phyloP scores from a whole-genome alignment of 2,888 invertebrate species.

The Scaptodrosophila latifasciaeformis region DNA sequence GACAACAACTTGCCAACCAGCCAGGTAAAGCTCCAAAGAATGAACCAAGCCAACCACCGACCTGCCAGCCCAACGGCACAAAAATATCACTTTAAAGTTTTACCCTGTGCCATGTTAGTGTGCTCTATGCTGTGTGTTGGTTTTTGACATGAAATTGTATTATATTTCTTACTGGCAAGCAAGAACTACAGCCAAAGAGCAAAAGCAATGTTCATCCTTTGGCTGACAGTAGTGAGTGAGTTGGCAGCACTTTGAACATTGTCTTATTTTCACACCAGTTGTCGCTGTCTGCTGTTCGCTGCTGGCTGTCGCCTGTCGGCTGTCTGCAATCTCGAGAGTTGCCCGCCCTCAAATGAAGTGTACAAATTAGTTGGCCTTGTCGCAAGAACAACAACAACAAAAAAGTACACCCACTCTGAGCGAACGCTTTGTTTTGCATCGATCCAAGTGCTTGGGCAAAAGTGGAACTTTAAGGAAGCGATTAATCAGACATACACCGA shows the following conservation, averaged over 20 bases:
- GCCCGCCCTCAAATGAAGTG: constrained; percentile 44
- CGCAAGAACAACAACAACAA: constrained; percentile 27
- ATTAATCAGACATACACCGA: constrained; percentile 59
- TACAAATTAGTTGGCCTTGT: constrained; percentile 66
- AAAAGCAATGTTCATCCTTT: constrained; percentile 1
- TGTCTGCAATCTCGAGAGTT: background rate
- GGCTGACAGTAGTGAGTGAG: constrained; percentile 23
- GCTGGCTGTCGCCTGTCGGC: background rate
- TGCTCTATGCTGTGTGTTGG: constrained; percentile 66
- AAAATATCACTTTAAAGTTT: constrained; percentile 68
- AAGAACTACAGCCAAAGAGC: constrained; percentile 2
- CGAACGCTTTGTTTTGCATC: constrained; percentile 56
- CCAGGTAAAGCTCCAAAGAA: constrained; percentile 46
- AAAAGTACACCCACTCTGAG: constrained; percentile 37
- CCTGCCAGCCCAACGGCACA: constrained; percentile 48
- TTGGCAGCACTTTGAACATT: constrained; percentile 48
- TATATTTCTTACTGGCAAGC: constrained; percentile 53
- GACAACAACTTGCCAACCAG: constrained; percentile 20
- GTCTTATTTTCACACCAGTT: constrained; percentile 68
- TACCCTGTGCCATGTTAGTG: constrained; percentile 19
- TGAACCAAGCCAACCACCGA: too few species aligned
- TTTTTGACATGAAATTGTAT: constrained; percentile 67
- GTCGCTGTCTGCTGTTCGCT: constrained; percentile 14
- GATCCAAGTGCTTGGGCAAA: constrained; percentile 58
- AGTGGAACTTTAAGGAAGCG: too few species aligned